Percentiles rank a stretch among this genome's conserved stretches.
These are phyloP conservation scores for Andrena bicolor DNA, from an alignment of 2,888 invertebrate genomes.

Conservation along the genomic window DNA sequence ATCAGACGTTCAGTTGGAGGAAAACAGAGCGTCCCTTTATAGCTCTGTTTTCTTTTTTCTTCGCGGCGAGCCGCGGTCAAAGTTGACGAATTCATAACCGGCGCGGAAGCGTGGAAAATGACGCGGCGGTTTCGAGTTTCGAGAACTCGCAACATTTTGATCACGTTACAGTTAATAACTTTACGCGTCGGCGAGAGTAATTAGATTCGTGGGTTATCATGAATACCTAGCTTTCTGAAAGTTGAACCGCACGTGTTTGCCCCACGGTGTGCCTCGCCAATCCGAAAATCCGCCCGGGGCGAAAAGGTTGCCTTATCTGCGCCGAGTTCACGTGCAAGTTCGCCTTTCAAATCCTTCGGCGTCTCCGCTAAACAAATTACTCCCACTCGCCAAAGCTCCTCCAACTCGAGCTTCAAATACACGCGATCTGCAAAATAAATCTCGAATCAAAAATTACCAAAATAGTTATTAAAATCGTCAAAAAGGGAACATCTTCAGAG, in stretches of 20 bases:
- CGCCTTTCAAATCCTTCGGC: background rate
- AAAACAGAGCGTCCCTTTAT: too few species aligned
- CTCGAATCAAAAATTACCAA: accelerated
- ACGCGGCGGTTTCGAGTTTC: conserved; percentile 1
- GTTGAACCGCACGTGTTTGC: conserved; percentile 28
- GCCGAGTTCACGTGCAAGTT: background rate
- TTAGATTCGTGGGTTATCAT: conserved; percentile 44
- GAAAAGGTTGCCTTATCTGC: conserved; percentile 16
- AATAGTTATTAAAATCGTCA: too few species aligned
- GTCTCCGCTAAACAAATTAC: background rate
- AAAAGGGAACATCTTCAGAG: too few species aligned
- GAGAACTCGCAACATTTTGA: conserved; percentile 33
- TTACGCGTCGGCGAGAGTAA: conserved; percentile 29
- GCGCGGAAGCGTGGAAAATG: background rate
- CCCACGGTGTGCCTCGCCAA: background rate
- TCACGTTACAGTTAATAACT: conserved; percentile 43
- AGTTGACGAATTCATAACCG: background rate
- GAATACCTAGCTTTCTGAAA: conserved; percentile 39
- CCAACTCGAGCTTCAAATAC: background rate
- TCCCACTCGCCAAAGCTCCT: background rate
- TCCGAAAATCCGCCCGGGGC: conserved; percentile 12
- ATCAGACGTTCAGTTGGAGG: too few species aligned
- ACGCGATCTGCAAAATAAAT: too few species aligned
- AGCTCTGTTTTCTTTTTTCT: background rate
- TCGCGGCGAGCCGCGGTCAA: background rate